phyloP scores from a whole-genome alignment of 2,113 vertebrate genomes.

The Microcebus murinus region DNA sequence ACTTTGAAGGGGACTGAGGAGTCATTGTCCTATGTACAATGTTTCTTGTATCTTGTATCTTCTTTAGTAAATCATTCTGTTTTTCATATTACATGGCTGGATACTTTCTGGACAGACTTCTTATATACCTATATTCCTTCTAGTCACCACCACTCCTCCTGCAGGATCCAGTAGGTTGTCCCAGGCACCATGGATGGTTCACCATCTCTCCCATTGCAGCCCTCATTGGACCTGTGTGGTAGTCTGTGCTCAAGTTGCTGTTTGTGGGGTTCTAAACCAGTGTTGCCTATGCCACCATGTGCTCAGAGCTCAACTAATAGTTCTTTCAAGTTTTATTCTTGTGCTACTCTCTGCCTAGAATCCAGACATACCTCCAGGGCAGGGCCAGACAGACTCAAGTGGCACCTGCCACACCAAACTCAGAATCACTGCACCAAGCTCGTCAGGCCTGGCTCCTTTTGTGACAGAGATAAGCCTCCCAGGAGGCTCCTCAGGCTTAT shows the following conservation, averaged over 20 bases:
- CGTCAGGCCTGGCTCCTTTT: neutral
- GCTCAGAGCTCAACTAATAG: neutral
- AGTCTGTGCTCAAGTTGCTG: neutral
- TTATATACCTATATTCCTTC: neutral
- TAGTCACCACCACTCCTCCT: neutral
- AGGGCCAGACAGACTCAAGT: neutral
- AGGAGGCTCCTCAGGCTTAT: neutral
- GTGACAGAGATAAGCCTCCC: neutral
- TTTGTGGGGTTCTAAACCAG: neutral
- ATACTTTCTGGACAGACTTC: no score
- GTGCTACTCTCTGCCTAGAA: neutral
- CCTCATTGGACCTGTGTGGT: neutral
- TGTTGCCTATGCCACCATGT: neutral
- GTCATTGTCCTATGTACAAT: no score
- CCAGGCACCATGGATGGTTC: no score
- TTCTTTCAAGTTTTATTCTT: neutral
- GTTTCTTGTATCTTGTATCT: no score
- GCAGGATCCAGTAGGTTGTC: neutral
- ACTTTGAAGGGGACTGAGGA: no score
- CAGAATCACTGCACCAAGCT: neutral
- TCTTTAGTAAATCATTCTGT: no score
- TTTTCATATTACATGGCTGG: no score
- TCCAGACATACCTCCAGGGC: neutral
- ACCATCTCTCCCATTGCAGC: neutral
- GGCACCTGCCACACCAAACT: neutral